phyloP scores from a whole-genome alignment of 2,888 invertebrate species.

The Panzeria rudis region DNA sequence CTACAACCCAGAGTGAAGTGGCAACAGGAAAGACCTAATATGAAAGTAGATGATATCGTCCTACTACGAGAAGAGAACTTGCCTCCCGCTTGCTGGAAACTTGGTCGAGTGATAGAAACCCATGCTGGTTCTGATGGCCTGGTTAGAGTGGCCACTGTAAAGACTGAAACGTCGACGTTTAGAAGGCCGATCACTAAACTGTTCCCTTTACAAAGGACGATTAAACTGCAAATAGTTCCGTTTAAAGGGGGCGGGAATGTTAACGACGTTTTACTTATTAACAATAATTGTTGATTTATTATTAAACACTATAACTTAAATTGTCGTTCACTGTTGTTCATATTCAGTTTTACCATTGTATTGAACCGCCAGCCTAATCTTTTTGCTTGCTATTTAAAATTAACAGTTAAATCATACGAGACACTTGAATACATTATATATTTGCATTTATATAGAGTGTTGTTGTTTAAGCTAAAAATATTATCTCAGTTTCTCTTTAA shows the following conservation, averaged over 20 bases:
- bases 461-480: too few relatives aligned
- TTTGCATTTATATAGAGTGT: too few relatives aligned
- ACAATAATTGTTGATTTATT: too few relatives aligned
- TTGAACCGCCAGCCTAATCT: too few relatives aligned
- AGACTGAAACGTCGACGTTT: constrained; percentile 20
- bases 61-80: constrained; percentile 24
- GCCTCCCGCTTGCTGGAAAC: constrained; percentile 31
- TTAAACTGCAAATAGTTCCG: constrained; percentile 23
- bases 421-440: too few relatives aligned
- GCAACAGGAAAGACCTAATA: constrained; percentile 6
- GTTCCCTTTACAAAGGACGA: constrained; percentile 26
- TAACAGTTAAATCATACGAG: too few relatives aligned
- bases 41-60: constrained; percentile 17
- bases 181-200: constrained; percentile 20
- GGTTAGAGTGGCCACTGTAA: not conserved
- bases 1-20: constrained; percentile 18
- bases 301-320: too few relatives aligned
- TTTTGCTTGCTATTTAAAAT: too few relatives aligned
- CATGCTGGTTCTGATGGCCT: constrained; percentile 47
- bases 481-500: too few relatives aligned
- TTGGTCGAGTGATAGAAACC: constrained; percentile 30
- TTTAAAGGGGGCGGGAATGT: constrained; percentile 55
- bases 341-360: too few relatives aligned
- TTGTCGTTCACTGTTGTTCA: too few relatives aligned
- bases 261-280: too few relatives aligned